phyloP scores from a whole-genome alignment of 1,140 invertebrate genomes.

The Belonocnema kinseyi region DNA sequence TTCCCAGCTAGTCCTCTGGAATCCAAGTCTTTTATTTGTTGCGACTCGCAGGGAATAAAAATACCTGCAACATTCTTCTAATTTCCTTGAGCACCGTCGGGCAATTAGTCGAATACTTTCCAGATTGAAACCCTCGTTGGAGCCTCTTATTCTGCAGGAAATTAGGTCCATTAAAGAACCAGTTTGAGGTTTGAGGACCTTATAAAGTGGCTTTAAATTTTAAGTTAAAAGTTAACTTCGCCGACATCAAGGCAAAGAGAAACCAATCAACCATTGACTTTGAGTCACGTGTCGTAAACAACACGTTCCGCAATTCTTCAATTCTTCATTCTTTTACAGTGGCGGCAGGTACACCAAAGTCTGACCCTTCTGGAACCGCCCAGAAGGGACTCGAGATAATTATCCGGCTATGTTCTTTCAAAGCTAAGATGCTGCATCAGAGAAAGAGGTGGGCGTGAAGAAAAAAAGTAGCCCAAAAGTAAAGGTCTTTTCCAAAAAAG shows the following conservation, averaged over 20 bases:
- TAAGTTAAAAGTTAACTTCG: conserved; percentile 9
- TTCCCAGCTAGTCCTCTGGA: conserved; percentile 17
- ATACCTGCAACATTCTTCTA: conserved; percentile 30
- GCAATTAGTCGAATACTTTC: conserved; percentile 29
- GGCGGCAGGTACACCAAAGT: conserved; percentile 13
- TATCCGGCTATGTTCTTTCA: conserved; percentile 12
- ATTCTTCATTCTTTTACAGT: conserved; percentile 30
- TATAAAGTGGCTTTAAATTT: conserved; percentile 3
- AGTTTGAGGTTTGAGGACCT: not conserved
- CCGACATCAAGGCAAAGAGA: not conserved
- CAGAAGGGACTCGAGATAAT: conserved; percentile 26
- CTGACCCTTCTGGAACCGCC: conserved; percentile 1
- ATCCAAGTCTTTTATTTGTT: conserved; percentile 19
- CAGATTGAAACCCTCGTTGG: conserved; percentile 19
- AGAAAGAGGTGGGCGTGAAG: not conserved
- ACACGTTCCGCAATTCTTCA: conserved; percentile 30
- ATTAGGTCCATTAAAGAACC: conserved; percentile 6
- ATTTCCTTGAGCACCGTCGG: conserved; percentile 25
- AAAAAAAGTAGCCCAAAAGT: not conserved
- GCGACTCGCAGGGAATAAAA: conserved; percentile 31
- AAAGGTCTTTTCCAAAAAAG: not conserved
- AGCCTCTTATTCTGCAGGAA: conserved; percentile 19
- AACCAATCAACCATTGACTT: conserved; percentile 23
- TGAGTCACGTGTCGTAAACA: conserved; percentile 21
- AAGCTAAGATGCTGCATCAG: conserved; percentile 2